phyloP scores from a whole-genome alignment of 2,113 vertebrate species.

The Holacanthus passer region DNA sequence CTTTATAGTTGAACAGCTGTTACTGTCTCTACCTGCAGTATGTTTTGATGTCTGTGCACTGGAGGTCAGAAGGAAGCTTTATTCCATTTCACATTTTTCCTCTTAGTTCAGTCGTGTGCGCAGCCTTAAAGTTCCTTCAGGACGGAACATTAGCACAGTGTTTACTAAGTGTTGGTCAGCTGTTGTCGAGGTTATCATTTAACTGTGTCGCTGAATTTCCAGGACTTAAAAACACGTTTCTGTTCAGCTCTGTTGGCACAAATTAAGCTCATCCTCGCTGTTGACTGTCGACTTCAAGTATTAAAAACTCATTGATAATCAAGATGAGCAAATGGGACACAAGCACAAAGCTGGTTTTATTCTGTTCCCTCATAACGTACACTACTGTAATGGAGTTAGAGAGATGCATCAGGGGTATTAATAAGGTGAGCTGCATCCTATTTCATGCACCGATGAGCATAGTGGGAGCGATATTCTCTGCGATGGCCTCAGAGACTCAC shows the following conservation, averaged over 20 bases:
- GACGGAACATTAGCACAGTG: background rate
- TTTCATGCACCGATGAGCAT: slow-evolving; percentile 58
- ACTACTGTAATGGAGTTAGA: background rate
- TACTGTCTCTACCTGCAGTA: background rate
- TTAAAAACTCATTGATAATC: background rate
- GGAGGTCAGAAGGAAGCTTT: background rate
- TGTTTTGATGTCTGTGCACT: too few species aligned
- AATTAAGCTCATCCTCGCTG: background rate
- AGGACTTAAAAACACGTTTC: background rate
- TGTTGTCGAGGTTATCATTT: background rate
- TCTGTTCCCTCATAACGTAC: background rate
- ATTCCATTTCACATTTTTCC: background rate
- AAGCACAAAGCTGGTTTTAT: background rate
- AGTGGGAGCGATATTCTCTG: slow-evolving; percentile 43
- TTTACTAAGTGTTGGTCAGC: background rate
- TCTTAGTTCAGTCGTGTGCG: background rate
- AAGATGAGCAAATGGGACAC: background rate
- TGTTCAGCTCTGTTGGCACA: background rate
- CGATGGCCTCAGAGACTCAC: slow-evolving; percentile 51
- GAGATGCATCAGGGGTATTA: slow-evolving; percentile 53
- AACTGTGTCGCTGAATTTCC: background rate
- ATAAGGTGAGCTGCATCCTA: slow-evolving; percentile 60
- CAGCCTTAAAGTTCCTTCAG: background rate
- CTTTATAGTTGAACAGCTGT: too few species aligned
- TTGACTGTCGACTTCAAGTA: background rate